Evolutionary conservation across 2,888 invertebrate genomes (phyloP), one percentile per base, ranked within the genome.

Genomic region (Baronia brevicornis): DNA sequence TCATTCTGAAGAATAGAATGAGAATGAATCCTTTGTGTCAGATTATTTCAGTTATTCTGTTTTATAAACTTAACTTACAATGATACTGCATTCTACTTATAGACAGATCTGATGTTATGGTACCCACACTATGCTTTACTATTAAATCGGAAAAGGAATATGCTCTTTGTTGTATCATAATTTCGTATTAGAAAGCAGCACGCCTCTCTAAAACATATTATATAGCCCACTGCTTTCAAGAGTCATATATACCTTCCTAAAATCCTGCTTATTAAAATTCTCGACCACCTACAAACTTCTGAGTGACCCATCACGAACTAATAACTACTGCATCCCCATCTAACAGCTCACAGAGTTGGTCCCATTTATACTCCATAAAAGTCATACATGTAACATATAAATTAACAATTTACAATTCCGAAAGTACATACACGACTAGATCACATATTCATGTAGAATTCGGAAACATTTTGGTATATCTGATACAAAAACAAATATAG

Each of bases 361-460:
- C 84, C 84, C 84, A 62, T 62, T 63, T 68, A 68, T 63, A 71
- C 75, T 68, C 67, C 62, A 71, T 65, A 66, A 62, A 73, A 63
- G 54, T 65, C 66, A 66, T 60, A 64, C 65, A 62, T 66, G 71
- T 73, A 73, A 60, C 60, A 73, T 80, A 78, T 68, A 74, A 78
- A 75, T 78, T 64, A 75, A 72, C 67, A 78, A 69, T 70, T 67
- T 73, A 75, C 69, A 71, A 72, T 78, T 84, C 84, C 84, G 84
- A 84, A 78, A 82, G 78, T 75, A 82, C 82, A 79, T 82, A 84
- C 82, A 80, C 63, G 84, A 82, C 84, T 84, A 84, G 84, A 84
- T 82, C 70, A 75, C 69, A 78, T 82, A 73, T 79, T 80, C 84
- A 84, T 84, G 84, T 69, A 84, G 80, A 78, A 78, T 84, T 84